Evolutionary conservation across 2,888 invertebrate species (phyloP).

Genomic region (Linhomoeus sp.): DNA sequence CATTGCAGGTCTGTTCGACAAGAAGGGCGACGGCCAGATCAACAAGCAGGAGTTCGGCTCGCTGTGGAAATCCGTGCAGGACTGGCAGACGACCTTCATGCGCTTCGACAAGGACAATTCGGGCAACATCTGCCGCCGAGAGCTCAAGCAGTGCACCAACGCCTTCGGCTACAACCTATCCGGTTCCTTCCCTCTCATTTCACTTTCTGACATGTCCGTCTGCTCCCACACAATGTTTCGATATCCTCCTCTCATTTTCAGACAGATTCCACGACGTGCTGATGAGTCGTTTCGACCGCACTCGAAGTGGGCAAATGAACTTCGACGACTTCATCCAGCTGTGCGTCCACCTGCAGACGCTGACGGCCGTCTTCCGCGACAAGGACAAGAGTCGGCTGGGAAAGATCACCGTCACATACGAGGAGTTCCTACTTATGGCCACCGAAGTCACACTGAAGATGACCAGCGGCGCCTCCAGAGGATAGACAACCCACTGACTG

Average conservation of each 20-base stretch:
- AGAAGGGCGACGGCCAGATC: conserved; percentile 64
- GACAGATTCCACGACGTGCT: conserved; percentile 51
- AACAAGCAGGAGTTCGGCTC: conserved; percentile 85
- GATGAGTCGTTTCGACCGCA: conserved; percentile 77
- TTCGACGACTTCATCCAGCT: conserved; percentile 98
- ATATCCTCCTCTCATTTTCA: no score
- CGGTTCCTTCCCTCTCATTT: background rate
- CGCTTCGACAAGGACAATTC: conserved; percentile 72
- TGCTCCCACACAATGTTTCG: no score
- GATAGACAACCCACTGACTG: no score
- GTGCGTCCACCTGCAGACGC: conserved; percentile 45
- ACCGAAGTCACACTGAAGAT: no score
- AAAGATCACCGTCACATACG: conserved; percentile 53
- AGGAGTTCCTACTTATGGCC: conserved; percentile 68
- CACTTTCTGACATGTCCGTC: no score
- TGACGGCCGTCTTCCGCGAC: conserved; percentile 50
- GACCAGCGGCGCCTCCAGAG: no score
- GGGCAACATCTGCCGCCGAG: conserved; percentile 68
- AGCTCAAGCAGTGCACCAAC: conserved; percentile 46
- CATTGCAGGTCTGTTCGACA: conserved; percentile 58
- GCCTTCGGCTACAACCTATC: background rate
- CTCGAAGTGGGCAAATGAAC: conserved; percentile 66
- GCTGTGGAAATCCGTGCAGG: conserved; percentile 90
- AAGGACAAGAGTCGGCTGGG: conserved; percentile 61
- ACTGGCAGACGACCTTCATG: conserved; percentile 89